These are phyloP conservation scores for Caretta caretta DNA, from an alignment of 2,113 vertebrate genomes.

Conservation along the genomic window DNA sequence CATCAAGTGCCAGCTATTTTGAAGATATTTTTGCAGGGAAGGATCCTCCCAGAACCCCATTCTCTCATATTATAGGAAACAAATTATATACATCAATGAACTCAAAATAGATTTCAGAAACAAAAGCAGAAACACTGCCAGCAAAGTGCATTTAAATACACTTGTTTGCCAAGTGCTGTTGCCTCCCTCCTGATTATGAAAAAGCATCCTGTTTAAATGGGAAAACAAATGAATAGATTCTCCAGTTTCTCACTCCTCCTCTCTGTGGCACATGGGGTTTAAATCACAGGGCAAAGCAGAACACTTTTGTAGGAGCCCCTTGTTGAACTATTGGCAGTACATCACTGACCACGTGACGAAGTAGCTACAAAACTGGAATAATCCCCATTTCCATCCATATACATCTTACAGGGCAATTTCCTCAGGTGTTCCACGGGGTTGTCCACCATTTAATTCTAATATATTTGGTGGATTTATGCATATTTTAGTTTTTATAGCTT, in stretches of 20 bases:
- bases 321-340: background rate
- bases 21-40: background rate
- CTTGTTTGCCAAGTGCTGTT: background rate
- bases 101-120: background rate
- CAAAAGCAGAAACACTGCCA: background rate
- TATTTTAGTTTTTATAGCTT: background rate
- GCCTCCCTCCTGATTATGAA: background rate
- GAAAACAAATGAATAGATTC: background rate
- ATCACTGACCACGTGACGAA: fast-evolving
- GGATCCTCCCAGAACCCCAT: background rate
- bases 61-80: background rate
- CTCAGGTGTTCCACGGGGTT: background rate
- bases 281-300: background rate
- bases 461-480: background rate
- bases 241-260: background rate
- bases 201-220: background rate
- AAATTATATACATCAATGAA: background rate
- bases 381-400: background rate
- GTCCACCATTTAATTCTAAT: background rate
- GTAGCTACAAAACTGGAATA: background rate
- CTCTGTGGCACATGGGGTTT: background rate
- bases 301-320: background rate
- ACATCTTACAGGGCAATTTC: background rate
- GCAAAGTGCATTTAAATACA: background rate
- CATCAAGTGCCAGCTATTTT: background rate